Evolutionary conservation across 2,113 vertebrate genomes (phyloP).

Genomic region (Gambusia holbrooki): DNA sequence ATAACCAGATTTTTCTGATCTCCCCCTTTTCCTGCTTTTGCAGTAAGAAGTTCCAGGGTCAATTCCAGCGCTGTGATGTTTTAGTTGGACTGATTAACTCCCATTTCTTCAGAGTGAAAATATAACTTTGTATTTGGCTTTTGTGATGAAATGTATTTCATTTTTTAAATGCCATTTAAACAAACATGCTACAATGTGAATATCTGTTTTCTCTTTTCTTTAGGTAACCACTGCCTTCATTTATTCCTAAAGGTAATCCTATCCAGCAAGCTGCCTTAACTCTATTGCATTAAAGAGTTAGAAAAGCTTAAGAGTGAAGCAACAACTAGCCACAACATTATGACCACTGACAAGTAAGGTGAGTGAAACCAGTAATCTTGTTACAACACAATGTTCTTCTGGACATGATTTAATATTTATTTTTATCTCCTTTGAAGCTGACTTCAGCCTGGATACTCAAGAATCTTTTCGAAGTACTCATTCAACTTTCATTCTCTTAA

Average conservation of each 20-base stretch:
- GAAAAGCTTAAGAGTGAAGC: background rate
- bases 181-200: background rate
- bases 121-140: background rate
- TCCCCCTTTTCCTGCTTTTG: background rate
- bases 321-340: background rate
- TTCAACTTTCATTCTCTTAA: background rate
- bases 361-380: background rate
- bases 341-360: background rate
- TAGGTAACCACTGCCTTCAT: background rate
- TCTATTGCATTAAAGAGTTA: background rate
- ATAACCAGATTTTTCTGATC: background rate
- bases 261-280: background rate
- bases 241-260: background rate
- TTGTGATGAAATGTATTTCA: background rate
- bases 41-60: background rate
- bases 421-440: too few relatives aligned
- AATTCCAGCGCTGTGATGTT: background rate
- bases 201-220: background rate
- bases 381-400: background rate
- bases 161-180: background rate
- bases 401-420: background rate
- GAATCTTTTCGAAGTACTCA: background rate
- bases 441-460: too few relatives aligned
- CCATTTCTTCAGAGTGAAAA: background rate
- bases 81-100: background rate